Base-by-base conservation (phyloP, 2,888 invertebrate species). In the Sphaeridia pumilis region DNA sequence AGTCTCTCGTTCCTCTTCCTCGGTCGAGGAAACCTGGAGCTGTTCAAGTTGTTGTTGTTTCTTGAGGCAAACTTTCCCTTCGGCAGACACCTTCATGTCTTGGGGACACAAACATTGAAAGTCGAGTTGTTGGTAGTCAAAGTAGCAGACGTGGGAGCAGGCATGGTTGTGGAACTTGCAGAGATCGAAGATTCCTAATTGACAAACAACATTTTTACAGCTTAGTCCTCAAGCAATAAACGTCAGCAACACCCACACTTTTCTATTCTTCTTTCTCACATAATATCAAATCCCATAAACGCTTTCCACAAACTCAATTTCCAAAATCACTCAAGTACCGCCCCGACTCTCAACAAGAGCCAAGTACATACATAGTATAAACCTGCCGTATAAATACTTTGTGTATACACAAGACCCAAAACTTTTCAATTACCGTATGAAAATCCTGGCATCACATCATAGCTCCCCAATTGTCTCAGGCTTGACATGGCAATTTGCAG, bases 111-210 rank as follows among this genome's bases (percentile, higher is more conserved):
- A 73, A 67, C 86, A 87, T 27, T 70, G 70, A 67, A 85, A 84
- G 46, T 78, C 75, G 52, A 81, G 74, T 28, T 56, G 62, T 24
- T 72, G 70, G 65, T 80, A 79, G 68, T 83, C 78, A 66, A 82
- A 85, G 49, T 73, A 70, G 68, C 86, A 87, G 12, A 71, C 73
- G 60, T 82, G 74, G 59, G 82, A 77, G 67, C 86, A 87, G 45
- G 75, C 71, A 54, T 80, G 75, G 56, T 78, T 79, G 57, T 78
- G 75, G 51, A 79, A 75, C 70, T 79, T 76, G 69, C 83, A 87
- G 54, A 77, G 31, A 10, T 43, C 38, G 20, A 38, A 38, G 38
- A 38, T 38, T 17, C 38, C 38, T 38, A 38, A 10, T 10, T 31
- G 31, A 31, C 14, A n/a, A n/a, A n/a, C n/a, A n/a, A n/a, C n/a